Base-by-base conservation (phyloP, 2,113 vertebrate species). In the Ailurus styani region DNA sequence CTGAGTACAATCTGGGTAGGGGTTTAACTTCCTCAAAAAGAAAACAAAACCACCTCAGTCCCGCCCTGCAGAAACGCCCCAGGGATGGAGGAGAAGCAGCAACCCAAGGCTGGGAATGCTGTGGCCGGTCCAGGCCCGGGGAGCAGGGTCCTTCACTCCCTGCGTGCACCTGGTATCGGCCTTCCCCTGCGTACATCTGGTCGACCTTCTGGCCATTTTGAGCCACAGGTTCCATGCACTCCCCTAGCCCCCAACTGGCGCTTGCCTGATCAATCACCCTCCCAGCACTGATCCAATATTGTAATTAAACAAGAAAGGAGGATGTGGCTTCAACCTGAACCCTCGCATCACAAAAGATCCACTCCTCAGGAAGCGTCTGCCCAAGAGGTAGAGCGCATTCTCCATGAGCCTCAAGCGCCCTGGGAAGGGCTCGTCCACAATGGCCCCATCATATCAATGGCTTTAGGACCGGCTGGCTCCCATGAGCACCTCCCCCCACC, bases 1-100 rank as follows among this genome's bases (percentile, higher is more conserved):
- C 42, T 0, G 0, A 88, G 29, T 64, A 60, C 64, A n/a, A 0
- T 55, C 23, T 27, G 66, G 21, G 11, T 13, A 55, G 17, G 45
- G n/a, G 25, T 60, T 64, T 72, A 17, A 42, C 29, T 81, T 96
- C 66, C 93, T 91, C 62, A 54, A 86, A 88, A 81, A 72, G 47
- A 7, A n/a, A 40, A 70, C 86, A 31, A 86, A 94, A 87, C 25
- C 9, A 45, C 42, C 3, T 20, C 54, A 12, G 11, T 37, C 29
- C 83, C 15, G 73, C 52, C 40, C 15, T 90, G 77, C 79, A 93
- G 54, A 82, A 72, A 52, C 64, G 90, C 7, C 34, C 0, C 68
- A 55, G 3, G 34, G 27, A 15, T 0, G 3, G 37, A 34, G 11
- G 5, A 93, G 45, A 10, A 64, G 72, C 12, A 60, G 21, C 31